These are phyloP conservation scores for Pentalonia nigronervosa DNA, from an alignment of 1,140 invertebrate genomes.

Conservation along the genomic window DNA sequence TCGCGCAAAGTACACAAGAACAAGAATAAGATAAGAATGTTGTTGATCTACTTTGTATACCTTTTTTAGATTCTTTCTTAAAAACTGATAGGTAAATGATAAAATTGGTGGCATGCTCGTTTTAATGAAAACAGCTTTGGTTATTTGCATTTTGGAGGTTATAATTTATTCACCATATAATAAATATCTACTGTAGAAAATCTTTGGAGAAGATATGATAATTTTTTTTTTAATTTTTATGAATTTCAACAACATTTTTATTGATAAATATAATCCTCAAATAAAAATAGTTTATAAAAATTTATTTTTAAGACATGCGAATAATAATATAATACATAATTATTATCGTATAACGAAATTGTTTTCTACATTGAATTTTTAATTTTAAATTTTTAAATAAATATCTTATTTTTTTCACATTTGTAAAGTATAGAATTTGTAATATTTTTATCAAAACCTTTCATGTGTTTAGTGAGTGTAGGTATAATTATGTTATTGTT, in stretches of 20 bases:
- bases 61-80: background rate
- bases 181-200: background rate
- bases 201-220: background rate
- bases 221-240: background rate
- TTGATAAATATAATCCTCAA: no score
- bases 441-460: background rate
- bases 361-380: background rate
- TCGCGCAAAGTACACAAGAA: background rate
- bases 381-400: background rate
- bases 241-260: no score
- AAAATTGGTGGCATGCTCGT: background rate
- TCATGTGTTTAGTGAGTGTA: background rate
- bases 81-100: background rate
- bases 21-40: background rate
- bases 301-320: background rate
- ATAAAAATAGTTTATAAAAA: background rate
- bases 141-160: no score
- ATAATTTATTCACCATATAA: background rate
- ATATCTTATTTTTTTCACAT: background rate
- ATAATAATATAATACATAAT: background rate
- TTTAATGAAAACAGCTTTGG: no score
- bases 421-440: background rate
- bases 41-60: background rate
- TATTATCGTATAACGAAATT: background rate
- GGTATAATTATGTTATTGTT: background rate